These are phyloP conservation scores for Nebria salina DNA, from an alignment of 2,888 invertebrate species.

Conservation along the genomic window DNA sequence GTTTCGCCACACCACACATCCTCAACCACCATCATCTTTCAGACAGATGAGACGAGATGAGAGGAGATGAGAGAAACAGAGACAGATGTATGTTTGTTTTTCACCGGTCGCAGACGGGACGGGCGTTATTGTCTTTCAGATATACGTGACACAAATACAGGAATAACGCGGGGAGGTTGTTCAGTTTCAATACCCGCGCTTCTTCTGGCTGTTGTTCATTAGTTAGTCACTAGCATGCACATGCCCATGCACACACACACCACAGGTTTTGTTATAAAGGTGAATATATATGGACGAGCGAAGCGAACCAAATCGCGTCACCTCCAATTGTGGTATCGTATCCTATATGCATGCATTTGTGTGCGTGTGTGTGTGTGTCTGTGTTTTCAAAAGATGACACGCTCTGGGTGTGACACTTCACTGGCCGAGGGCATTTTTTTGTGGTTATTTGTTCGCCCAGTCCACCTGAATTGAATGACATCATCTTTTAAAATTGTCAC, in stretches of 20 bases:
- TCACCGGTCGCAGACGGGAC: constrained; percentile 55
- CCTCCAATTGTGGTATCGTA: neutral
- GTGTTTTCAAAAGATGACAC: constrained; percentile 30
- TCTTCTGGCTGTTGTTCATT: constrained; percentile 25
- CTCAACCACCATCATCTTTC: neutral
- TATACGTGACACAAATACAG: constrained; percentile 57
- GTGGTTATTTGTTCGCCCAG: neutral
- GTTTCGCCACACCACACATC: neutral
- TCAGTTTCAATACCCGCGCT: constrained; percentile 51
- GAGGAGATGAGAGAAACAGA: neutral
- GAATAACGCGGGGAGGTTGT: constrained; percentile 48
- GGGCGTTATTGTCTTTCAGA: constrained; percentile 57
- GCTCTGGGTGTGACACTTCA: constrained; percentile 24
- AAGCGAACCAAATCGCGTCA: neutral
- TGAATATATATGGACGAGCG: neutral
- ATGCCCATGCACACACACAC: neutral
- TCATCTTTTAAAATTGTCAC: constrained; percentile 12
- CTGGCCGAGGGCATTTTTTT: constrained; percentile 32
- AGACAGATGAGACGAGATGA: neutral
- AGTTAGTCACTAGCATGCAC: constrained; percentile 27
- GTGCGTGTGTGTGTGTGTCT: neutral
- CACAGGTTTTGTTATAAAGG: neutral
- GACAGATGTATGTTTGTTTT: constrained; percentile 36
- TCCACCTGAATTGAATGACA: constrained; percentile 2
- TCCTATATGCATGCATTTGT: neutral